Percentiles rank a stretch among this genome's conserved stretches.
These are phyloP conservation scores for Coremacera marginata DNA, from an alignment of 2,888 invertebrate species.

Conservation along the genomic window DNA sequence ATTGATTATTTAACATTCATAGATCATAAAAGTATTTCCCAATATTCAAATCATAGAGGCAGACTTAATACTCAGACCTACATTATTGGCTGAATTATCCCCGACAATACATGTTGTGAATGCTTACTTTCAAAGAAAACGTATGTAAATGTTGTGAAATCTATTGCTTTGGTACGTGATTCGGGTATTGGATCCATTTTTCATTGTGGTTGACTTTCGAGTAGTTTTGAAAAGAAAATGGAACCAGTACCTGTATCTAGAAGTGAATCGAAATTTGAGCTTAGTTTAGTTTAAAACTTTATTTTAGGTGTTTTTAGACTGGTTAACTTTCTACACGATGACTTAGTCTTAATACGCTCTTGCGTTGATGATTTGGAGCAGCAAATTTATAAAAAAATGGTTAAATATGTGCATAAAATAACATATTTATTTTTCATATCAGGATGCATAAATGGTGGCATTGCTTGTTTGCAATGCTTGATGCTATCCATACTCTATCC, in stretches of 20 bases:
- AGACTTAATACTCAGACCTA: too few species aligned
- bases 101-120: too few species aligned
- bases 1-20: constrained; percentile 23
- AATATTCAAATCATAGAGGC: constrained; percentile 49
- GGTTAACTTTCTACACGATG: constrained; percentile 50
- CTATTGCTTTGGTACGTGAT: too few species aligned
- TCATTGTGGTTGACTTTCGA: too few species aligned
- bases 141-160: too few species aligned
- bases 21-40: constrained; percentile 37
- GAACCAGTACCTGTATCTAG: too few species aligned
- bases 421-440: constrained; percentile 53
- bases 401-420: constrained; percentile 51
- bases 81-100: too few species aligned
- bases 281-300: too few species aligned
- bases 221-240: too few species aligned
- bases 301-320: neutral
- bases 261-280: too few species aligned
- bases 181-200: too few species aligned
- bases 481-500: constrained; percentile 56
- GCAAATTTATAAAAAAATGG: constrained; percentile 45
- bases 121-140: too few species aligned
- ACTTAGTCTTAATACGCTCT: constrained; percentile 47
- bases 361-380: constrained; percentile 52
- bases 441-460: constrained; percentile 50
- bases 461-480: constrained; percentile 56